Evolutionary conservation across 2,113 vertebrate species (phyloP).

Genomic region (Benitochromis conjunctus): DNA sequence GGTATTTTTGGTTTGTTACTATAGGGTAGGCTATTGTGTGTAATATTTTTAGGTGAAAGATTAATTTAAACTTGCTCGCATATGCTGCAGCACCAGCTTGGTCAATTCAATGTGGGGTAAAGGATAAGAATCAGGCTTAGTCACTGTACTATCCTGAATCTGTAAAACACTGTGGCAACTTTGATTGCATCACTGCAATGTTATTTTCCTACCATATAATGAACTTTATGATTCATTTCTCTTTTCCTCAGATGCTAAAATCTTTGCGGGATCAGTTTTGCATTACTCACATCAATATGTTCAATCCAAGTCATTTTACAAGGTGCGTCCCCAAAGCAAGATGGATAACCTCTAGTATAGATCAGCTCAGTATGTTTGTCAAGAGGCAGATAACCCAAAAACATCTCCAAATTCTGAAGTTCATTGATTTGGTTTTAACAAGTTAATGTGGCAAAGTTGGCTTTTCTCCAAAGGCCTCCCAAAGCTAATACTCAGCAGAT

Average conservation of each 20-base stretch:
- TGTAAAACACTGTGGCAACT: neutral
- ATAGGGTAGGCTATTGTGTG: neutral
- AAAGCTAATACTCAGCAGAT: neutral
- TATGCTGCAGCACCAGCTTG: neutral
- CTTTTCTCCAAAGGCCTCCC: neutral
- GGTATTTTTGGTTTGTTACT: neutral
- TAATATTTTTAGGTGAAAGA: neutral
- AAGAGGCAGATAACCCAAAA: neutral
- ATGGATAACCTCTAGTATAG: neutral
- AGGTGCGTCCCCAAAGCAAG: neutral
- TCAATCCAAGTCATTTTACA: neutral
- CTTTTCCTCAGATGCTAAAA: neutral
- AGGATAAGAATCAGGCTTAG: neutral
- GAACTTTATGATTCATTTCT: neutral
- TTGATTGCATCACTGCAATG: neutral
- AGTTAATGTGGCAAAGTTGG: neutral
- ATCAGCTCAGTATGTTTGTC: neutral
- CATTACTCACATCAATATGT: neutral
- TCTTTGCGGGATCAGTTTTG: neutral
- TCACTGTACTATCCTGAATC: rapidly evolving
- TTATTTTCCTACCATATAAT: neutral
- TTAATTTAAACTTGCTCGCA: neutral
- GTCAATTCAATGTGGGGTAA: neutral
- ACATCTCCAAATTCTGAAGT: neutral
- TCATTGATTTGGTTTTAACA: neutral